phyloP scores from a whole-genome alignment of 1,140 invertebrate genomes.

The Drosophila chauvacae region DNA sequence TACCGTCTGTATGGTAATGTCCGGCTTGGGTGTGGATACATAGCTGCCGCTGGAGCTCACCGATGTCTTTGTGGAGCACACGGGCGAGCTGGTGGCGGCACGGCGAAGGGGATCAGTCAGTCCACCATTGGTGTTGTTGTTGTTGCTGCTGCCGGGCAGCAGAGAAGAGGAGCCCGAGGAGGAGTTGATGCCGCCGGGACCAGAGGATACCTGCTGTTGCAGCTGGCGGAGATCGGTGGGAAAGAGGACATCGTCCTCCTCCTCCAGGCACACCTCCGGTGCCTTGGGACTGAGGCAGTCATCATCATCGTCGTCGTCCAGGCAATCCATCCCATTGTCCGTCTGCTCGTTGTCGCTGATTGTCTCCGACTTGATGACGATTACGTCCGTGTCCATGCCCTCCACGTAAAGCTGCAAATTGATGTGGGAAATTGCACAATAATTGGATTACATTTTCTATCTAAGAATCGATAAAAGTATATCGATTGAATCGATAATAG shows the following conservation, averaged over 20 bases:
- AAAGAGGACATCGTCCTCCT: slow-evolving; percentile 76
- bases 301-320: slow-evolving; percentile 80
- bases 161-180: slow-evolving; percentile 1
- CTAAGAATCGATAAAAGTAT: not conserved
- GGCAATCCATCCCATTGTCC: slow-evolving; percentile 70
- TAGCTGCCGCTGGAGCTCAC: slow-evolving; percentile 67
- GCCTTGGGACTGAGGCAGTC: slow-evolving; percentile 78
- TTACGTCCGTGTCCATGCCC: slow-evolving; percentile 77
- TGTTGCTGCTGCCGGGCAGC: slow-evolving; percentile 21
- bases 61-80: slow-evolving; percentile 71
- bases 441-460: not conserved
- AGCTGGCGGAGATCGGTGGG: slow-evolving; percentile 71
- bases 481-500: not conserved
- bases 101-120: slow-evolving; percentile 40
- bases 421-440: not conserved
- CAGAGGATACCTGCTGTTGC: slow-evolving; percentile 46
- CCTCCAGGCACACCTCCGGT: slow-evolving; percentile 80
- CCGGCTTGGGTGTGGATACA: slow-evolving; percentile 52
- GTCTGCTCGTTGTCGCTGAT: slow-evolving; percentile 82
- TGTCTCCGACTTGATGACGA: slow-evolving; percentile 82
- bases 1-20: slow-evolving; percentile 68
- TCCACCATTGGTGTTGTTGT: slow-evolving; percentile 3
- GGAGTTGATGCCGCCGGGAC: slow-evolving; percentile 1
- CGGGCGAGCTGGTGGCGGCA: slow-evolving; percentile 61
- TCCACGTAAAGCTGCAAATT: slow-evolving; percentile 57